These are phyloP conservation scores for Microctenopoma lineatum DNA, from an alignment of 2,797 vertebrate genomes.

Conservation along the genomic window DNA sequence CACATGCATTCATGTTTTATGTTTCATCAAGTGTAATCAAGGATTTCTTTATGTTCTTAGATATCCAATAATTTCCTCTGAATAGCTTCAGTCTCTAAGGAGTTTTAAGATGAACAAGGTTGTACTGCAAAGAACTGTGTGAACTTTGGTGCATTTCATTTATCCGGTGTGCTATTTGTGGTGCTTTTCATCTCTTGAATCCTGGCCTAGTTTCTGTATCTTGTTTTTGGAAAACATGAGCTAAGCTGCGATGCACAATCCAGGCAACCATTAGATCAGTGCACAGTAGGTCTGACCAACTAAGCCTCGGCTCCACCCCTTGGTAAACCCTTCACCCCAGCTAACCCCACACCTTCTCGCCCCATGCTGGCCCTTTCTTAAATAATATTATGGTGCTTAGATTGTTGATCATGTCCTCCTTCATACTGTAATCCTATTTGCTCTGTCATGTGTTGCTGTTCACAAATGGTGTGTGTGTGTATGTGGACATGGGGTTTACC, in stretches of 20 bases:
- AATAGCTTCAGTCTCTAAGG: slow-evolving; percentile 46
- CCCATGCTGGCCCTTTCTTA: slow-evolving; percentile 56
- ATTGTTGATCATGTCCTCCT: slow-evolving; percentile 80
- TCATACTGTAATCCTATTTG: slow-evolving; percentile 86
- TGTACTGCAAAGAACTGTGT: slow-evolving; percentile 50
- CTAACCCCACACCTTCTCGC: slow-evolving; percentile 46
- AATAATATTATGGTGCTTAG: slow-evolving; percentile 83
- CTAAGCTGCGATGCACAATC: slow-evolving; percentile 66
- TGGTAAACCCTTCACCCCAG: slow-evolving; percentile 65
- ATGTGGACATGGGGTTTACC: slow-evolving; percentile 63
- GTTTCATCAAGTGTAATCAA: slow-evolving; percentile 28
- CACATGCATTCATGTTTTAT: slow-evolving; percentile 9
- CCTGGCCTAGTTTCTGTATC: slow-evolving; percentile 76
- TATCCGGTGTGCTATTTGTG: slow-evolving; percentile 64
- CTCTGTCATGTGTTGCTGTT: slow-evolving; percentile 84
- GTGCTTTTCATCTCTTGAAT: slow-evolving; percentile 68
- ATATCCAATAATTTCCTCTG: slow-evolving; percentile 38
- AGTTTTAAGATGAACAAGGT: slow-evolving; percentile 51
- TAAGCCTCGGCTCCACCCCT: slow-evolving; percentile 66
- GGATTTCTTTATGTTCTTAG: slow-evolving; percentile 32
- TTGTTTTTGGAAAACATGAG: slow-evolving; percentile 73
- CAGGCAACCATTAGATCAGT: slow-evolving; percentile 75
- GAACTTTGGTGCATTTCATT: slow-evolving; percentile 69
- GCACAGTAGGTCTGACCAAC: slow-evolving; percentile 74
- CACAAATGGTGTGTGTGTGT: slow-evolving; percentile 76